phyloP scores from a whole-genome alignment of 2,113 vertebrate genomes.

The Chlorodrepanis virens region DNA sequence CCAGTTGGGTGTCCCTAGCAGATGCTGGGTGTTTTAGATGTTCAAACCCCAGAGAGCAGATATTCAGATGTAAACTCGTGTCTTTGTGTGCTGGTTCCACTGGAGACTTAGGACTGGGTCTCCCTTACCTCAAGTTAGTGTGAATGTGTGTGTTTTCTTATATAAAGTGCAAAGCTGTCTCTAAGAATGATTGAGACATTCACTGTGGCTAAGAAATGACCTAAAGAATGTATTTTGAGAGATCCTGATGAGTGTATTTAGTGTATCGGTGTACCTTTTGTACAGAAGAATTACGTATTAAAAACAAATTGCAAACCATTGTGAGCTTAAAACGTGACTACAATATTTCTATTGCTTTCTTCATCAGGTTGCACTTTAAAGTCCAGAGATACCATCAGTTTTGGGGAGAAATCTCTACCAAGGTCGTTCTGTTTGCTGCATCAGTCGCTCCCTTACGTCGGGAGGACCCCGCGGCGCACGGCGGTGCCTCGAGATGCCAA shows the following conservation, averaged over 20 bases:
- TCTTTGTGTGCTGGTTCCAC: background rate
- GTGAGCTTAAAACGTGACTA: background rate
- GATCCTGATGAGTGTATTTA: background rate
- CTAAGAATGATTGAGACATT: background rate
- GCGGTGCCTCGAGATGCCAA: constrained; percentile 19
- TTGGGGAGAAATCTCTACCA: background rate
- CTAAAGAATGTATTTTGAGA: background rate
- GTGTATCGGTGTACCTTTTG: background rate
- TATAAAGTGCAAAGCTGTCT: background rate
- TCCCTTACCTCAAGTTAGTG: background rate
- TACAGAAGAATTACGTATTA: background rate
- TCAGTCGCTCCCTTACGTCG: constrained; percentile 5
- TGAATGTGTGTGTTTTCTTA: background rate
- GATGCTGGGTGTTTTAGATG: background rate
- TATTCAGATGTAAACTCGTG: fast-evolving
- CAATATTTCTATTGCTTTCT: background rate
- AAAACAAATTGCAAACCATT: background rate
- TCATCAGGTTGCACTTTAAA: background rate
- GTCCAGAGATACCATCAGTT: background rate
- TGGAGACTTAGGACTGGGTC: background rate
- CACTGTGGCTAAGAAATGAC: background rate
- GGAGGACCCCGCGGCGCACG: background rate
- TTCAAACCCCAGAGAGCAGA: background rate
- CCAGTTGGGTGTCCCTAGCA: background rate
- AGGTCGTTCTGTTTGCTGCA: constrained; percentile 13